A percentile compares a stretch with the other conserved stretches of the same genome.
These are phyloP conservation scores for Chelonus insularis DNA, from an alignment of 1,140 invertebrate genomes.

Conservation along the genomic window DNA sequence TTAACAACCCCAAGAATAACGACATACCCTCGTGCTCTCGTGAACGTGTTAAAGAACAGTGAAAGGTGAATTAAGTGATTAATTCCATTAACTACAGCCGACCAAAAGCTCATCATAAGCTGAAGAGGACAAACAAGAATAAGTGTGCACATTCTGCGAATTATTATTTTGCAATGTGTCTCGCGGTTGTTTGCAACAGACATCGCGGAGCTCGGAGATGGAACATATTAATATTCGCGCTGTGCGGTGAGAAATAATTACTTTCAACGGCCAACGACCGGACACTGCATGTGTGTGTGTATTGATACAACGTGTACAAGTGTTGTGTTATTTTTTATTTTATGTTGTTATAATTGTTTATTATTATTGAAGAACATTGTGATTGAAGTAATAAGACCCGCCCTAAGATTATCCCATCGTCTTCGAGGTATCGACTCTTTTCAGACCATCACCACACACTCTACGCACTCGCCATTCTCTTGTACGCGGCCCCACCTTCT, in stretches of 20 bases:
- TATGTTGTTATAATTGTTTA: neutral
- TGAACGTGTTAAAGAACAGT: neutral
- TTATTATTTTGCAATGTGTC: neutral
- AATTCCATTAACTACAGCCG: too few species aligned
- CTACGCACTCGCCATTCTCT: slow-evolving; percentile 9
- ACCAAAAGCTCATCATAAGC: neutral
- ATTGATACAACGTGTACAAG: too few species aligned
- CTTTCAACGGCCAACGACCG: slow-evolving; percentile 16
- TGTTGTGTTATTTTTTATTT: neutral
- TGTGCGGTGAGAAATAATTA: slow-evolving; percentile 22
- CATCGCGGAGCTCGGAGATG: slow-evolving; percentile 8
- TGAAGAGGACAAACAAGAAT: neutral
- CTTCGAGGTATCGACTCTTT: slow-evolving; percentile 4
- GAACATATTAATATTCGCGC: slow-evolving; percentile 4
- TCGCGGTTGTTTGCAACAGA: neutral
- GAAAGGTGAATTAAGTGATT: neutral
- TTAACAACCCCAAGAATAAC: slow-evolving; percentile 6
- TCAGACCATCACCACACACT: neutral
- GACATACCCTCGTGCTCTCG: slow-evolving; percentile 3
- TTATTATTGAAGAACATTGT: neutral
- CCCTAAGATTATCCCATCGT: neutral
- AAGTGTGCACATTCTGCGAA: neutral
- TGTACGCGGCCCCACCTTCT: slow-evolving; percentile 17
- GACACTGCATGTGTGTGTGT: neutral
- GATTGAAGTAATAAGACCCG: slow-evolving; percentile 5